Conservation (phyloP, 1,140 invertebrate species). For the Dysdera silvatica region DNA sequence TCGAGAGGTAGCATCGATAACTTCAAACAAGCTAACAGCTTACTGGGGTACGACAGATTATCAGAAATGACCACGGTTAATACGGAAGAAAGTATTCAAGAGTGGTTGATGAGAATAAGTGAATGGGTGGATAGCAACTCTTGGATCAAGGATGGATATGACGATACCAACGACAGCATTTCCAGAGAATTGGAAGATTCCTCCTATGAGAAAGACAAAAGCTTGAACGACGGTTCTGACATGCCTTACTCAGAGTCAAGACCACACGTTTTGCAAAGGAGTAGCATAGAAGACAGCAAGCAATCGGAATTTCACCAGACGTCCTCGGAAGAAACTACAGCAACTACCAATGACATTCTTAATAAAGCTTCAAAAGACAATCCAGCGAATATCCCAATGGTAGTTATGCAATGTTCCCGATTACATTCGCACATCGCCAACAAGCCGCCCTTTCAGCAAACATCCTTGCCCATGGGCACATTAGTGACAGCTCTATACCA, state of each 20-base stretch:
- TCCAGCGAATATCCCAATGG: conserved; percentile 71
- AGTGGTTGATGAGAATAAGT: conserved; percentile 20
- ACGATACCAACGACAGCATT: too few relatives aligned
- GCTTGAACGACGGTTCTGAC: background rate
- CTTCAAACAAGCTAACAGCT: too few relatives aligned
- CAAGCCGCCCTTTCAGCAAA: conserved; percentile 10
- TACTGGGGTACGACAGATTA: too few relatives aligned
- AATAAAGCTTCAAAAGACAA: conserved; percentile 60
- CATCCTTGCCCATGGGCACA: conserved; percentile 60
- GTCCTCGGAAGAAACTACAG: background rate
- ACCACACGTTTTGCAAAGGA: background rate
- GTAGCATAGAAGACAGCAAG: background rate
- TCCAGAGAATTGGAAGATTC: too few relatives aligned
- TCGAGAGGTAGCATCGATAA: too few relatives aligned
- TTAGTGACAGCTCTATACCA: conserved; percentile 74
- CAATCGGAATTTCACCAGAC: background rate
- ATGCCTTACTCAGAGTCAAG: background rate
- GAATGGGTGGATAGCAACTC: background rate
- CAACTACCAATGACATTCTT: background rate
- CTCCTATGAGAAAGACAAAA: too few relatives aligned
- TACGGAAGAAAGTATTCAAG: conserved; percentile 25
- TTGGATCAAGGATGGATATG: background rate
- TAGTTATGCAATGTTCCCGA: conserved; percentile 62
- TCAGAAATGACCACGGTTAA: conserved; percentile 11
- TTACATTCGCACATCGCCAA: conserved; percentile 56